These are phyloP conservation scores for Lagenorhynchus albirostris DNA, from an alignment of 2,113 vertebrate genomes.

Conservation along the genomic window DNA sequence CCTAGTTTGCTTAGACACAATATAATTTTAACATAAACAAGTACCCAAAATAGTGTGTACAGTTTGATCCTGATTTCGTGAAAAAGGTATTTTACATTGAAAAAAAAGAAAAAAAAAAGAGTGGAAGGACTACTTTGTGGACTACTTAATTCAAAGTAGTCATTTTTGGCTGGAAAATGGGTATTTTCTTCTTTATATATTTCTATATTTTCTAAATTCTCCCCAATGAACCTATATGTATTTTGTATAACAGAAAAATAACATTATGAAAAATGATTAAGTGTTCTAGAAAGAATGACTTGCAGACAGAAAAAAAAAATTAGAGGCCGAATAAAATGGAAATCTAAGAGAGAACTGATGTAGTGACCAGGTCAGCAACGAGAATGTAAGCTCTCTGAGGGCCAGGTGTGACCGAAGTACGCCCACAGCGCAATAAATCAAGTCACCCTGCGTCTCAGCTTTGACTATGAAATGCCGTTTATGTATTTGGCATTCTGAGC, in stretches of 20 bases:
- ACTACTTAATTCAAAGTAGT: neutral
- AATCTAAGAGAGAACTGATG: neutral
- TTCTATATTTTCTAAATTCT: neutral
- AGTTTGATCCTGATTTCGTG: neutral
- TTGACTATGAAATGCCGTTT: neutral
- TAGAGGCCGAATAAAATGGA: neutral
- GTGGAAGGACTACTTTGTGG: neutral
- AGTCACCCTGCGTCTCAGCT: neutral
- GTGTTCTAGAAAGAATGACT: neutral
- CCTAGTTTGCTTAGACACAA: neutral
- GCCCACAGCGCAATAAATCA: rapidly evolving
- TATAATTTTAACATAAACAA: neutral
- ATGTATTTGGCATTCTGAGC: neutral
- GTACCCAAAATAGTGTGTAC: neutral
- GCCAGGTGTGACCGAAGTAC: neutral
- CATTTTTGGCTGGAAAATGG: neutral
- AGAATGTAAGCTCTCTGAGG: neutral
- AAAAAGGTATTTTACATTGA: neutral
- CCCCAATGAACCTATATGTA: neutral
- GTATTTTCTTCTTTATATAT: neutral
- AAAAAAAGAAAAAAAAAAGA: neutral
- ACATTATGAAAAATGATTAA: neutral
- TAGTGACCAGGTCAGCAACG: rapidly evolving
- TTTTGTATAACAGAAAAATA: neutral
- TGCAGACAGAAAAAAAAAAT: neutral